Percentiles rank a stretch among this genome's conserved stretches.
Evolutionary conservation across 2,797 vertebrate genomes (phyloP).

Genomic region (Halcyon leucocephala): DNA sequence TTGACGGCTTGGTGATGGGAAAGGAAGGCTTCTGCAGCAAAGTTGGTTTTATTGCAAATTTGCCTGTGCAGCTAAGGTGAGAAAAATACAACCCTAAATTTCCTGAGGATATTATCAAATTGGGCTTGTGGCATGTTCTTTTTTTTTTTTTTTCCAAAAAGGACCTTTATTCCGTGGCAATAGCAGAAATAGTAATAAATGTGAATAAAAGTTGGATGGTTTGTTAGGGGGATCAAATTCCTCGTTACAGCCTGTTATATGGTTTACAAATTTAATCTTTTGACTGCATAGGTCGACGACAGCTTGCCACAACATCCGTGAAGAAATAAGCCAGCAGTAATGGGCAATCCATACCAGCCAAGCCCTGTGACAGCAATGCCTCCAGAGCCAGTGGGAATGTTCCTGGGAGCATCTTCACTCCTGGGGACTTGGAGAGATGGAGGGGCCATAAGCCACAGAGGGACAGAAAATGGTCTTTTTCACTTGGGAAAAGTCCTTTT

Average conservation of each 20-base stretch:
- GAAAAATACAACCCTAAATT: conserved; percentile 30
- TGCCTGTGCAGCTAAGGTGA: background rate
- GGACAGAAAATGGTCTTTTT: background rate
- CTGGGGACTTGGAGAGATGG: background rate
- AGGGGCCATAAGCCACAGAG: accelerated
- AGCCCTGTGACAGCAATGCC: background rate
- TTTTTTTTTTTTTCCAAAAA: background rate
- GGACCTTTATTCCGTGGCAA: background rate
- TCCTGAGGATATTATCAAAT: conserved; percentile 22
- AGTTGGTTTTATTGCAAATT: conserved; percentile 53
- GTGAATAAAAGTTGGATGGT: background rate
- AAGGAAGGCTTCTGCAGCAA: conserved; percentile 1
- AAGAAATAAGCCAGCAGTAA: background rate
- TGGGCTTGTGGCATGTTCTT: background rate
- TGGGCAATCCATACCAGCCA: accelerated
- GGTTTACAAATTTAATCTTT: conserved; percentile 6
- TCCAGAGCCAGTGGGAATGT: background rate
- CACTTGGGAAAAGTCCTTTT: background rate
- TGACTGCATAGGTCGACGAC: background rate
- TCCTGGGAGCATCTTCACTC: accelerated
- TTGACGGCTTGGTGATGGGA: conserved; percentile 29
- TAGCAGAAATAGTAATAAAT: conserved; percentile 5
- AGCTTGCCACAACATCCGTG: accelerated
- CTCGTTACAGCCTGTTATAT: background rate
- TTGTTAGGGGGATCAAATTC: conserved; percentile 5